Evolutionary conservation across 1,140 invertebrate species (phyloP), one percentile per base, ranked within the genome.

Genomic region (Whitmania pigra): DNA sequence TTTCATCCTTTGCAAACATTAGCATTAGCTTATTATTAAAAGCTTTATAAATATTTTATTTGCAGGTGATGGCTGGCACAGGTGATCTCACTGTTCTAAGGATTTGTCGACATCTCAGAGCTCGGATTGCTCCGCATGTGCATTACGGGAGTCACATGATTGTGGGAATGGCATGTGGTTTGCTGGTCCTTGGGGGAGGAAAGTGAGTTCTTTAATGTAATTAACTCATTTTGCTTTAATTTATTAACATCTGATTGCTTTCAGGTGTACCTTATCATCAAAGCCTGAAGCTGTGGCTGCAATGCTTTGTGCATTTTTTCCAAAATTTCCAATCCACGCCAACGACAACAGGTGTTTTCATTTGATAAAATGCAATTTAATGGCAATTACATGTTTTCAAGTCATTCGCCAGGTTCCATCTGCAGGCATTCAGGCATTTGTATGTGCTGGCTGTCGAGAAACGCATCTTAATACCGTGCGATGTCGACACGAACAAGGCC

Each of bases 251-350:
- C 15, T 49, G 15, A 11, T 3, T 11, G 15, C 0, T 49, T 80
- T 66, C 74, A 84, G 91, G 43, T 92, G 89, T 74, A 93, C 92
- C 11, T 84, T 97, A 20, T 89, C 88, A 6, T 93, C 91, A 68
- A 88, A 88, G 18, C 89, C 91, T 4, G 86, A 88, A 75, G 88
- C 92, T 17, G 86, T 97, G 13, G 93, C 92, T 6, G 90, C 92
- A 0, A 81, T 98, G 53, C 83, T 97, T 53, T 91, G 90, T 79
- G 90, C 94, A 2, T 89, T 97, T 80, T 97, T 94, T 83, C 95
- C 95, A 4, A 95, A 95, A 81, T 97, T 94, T 82, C 95, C 95
- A 60, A 93, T 89, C 5, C 92, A 96, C 80, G 93, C 90, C 77
- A 93, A 93, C 79, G 94, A 97, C 79, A 97, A 97, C 81, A 88